Evolutionary conservation across 2,113 vertebrate genomes (phyloP).

Genomic region (Forbesichthys agassizii): DNA sequence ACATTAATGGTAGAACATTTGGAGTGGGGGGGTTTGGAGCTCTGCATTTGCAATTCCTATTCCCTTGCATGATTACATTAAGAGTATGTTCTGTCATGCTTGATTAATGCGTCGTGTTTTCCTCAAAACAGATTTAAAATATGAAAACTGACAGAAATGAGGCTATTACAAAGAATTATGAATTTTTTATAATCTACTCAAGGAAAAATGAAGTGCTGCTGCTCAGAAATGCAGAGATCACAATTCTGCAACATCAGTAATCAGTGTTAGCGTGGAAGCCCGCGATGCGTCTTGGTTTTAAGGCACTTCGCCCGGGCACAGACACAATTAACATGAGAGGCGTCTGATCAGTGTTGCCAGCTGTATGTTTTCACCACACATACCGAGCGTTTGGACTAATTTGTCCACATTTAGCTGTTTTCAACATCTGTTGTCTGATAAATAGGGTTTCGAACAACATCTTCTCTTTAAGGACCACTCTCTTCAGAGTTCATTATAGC

Average conservation of each 20-base stretch:
- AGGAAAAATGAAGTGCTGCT: slow-evolving; percentile 67
- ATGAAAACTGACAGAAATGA: slow-evolving; percentile 94
- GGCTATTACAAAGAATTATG: slow-evolving; percentile 90
- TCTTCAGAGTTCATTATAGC: no score
- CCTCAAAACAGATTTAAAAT: slow-evolving; percentile 88
- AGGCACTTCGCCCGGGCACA: slow-evolving; percentile 51
- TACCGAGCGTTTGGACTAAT: slow-evolving; percentile 27
- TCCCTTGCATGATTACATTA: slow-evolving; percentile 94
- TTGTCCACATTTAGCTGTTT: slow-evolving; percentile 18
- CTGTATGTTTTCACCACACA: slow-evolving; percentile 40
- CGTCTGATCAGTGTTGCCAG: slow-evolving; percentile 50
- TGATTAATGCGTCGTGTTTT: slow-evolving; percentile 97
- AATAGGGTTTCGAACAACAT: slow-evolving; percentile 17
- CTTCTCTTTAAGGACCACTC: not conserved
- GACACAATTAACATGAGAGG: slow-evolving; percentile 74
- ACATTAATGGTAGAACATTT: slow-evolving; percentile 90
- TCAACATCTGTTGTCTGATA: slow-evolving; percentile 28
- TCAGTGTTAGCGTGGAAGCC: slow-evolving; percentile 64
- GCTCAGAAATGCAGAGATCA: slow-evolving; percentile 75
- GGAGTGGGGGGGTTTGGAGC: slow-evolving; percentile 62
- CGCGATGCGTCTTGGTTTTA: slow-evolving; percentile 51
- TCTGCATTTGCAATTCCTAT: slow-evolving; percentile 96
- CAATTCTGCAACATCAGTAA: slow-evolving; percentile 76
- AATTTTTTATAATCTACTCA: slow-evolving; percentile 88
- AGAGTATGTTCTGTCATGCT: slow-evolving; percentile 94